Conservation (phyloP, 2,888 invertebrate species). For the Byasa hedistus region DNA sequence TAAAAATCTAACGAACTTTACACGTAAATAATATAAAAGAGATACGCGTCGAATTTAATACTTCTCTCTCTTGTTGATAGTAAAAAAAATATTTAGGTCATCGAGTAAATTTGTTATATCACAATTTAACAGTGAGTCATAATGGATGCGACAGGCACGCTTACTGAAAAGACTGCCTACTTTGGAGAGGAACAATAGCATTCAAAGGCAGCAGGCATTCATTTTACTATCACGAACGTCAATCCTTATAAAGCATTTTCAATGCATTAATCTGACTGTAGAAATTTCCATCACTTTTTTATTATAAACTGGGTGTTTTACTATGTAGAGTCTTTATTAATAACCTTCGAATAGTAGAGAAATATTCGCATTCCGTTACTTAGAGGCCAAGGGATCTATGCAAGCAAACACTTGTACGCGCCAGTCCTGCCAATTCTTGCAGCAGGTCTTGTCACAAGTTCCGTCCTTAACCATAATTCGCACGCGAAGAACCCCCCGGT, state of each 20-base stretch:
- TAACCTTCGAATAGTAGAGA: too few species aligned
- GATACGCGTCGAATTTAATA: neutral
- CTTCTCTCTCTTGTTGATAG: neutral
- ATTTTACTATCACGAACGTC: conserved; percentile 27
- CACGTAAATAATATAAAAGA: too few species aligned
- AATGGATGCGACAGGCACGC: conserved; percentile 28
- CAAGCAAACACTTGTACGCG: too few species aligned
- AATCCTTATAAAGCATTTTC: conserved; percentile 25
- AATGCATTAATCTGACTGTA: conserved; percentile 4
- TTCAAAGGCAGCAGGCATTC: conserved; percentile 24
- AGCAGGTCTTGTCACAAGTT: too few species aligned
- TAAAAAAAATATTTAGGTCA: conserved; percentile 20
- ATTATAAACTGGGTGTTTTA: neutral
- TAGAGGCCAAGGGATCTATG: too few species aligned
- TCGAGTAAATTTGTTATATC: conserved; percentile 22
- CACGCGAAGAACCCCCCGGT: too few species aligned
- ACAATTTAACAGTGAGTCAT: conserved; percentile 24
- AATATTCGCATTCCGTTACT: too few species aligned
- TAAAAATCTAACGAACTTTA: neutral
- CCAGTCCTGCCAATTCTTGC: too few species aligned
- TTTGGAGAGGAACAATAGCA: conserved; percentile 32
- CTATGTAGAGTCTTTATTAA: neutral
- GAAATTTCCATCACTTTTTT: neutral
- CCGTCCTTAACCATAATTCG: too few species aligned
- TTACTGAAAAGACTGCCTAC: conserved; percentile 32